phyloP scores from a whole-genome alignment of 1,140 invertebrate genomes.

The Diorhabda carinulata region DNA sequence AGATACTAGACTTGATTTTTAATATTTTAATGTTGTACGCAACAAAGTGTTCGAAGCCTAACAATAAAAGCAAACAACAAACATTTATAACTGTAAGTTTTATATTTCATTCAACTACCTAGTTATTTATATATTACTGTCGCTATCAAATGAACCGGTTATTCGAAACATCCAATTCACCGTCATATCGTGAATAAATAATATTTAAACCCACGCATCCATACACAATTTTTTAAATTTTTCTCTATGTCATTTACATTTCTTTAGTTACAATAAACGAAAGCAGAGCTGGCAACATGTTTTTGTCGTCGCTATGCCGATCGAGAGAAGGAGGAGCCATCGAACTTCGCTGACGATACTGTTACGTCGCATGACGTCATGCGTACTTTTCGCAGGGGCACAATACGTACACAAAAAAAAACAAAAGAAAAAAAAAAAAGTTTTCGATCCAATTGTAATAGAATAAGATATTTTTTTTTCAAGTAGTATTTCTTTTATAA shows the following conservation, averaged over 20 bases:
- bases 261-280: too few relatives aligned
- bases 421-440: neutral
- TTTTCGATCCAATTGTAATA: too few relatives aligned
- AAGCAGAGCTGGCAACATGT: too few relatives aligned
- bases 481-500: neutral
- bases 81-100: too few relatives aligned
- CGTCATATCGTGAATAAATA: neutral
- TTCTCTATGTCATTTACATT: too few relatives aligned
- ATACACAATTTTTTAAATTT: neutral
- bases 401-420: neutral
- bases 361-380: constrained; percentile 25
- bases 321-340: constrained; percentile 11
- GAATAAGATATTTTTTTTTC: neutral
- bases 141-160: constrained; percentile 2
- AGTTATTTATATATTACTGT: neutral
- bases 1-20: too few relatives aligned
- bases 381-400: neutral
- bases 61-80: too few relatives aligned
- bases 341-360: constrained; percentile 16
- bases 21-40: too few relatives aligned
- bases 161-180: neutral
- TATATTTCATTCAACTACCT: too few relatives aligned
- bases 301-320: neutral
- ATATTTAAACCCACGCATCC: neutral
- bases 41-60: too few relatives aligned